Evolutionary conservation across 92 coral and sea anemone species (phyloP).

Genomic region (Palythoa caribaeorum): DNA sequence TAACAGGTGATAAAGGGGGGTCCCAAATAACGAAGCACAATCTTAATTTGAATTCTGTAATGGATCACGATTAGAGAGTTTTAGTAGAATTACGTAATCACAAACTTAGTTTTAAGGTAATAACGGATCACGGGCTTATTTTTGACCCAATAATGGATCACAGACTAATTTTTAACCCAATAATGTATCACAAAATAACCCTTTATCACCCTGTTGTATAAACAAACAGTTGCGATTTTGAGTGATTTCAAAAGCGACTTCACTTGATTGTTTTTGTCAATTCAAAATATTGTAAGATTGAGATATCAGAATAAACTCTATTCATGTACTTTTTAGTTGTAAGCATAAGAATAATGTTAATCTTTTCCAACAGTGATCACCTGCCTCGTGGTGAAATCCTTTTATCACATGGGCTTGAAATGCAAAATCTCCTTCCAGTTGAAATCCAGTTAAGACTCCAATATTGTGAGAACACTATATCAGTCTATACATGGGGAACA

Average conservation of each 20-base stretch:
- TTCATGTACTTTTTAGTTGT: not conserved
- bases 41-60: too few species aligned
- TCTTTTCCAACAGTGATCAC: conserved; percentile 10
- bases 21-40: too few species aligned
- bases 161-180: too few species aligned
- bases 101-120: too few species aligned
- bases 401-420: not conserved
- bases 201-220: too few species aligned
- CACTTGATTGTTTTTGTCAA: not conserved
- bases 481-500: conserved; percentile 2
- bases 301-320: not conserved
- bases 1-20: too few species aligned
- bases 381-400: conserved; percentile 17
- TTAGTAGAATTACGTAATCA: too few species aligned
- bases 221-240: not conserved
- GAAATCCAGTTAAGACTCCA: not conserved
- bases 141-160: too few species aligned
- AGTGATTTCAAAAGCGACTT: not conserved
- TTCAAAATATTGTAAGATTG: too few species aligned
- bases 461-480: conserved; percentile 7
- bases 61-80: too few species aligned
- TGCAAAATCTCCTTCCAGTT: conserved; percentile 9
- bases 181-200: too few species aligned
- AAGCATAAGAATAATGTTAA: not conserved
- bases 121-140: too few species aligned